phyloP scores from a whole-genome alignment of 2,797 vertebrate species.

The Sebastes minor region DNA sequence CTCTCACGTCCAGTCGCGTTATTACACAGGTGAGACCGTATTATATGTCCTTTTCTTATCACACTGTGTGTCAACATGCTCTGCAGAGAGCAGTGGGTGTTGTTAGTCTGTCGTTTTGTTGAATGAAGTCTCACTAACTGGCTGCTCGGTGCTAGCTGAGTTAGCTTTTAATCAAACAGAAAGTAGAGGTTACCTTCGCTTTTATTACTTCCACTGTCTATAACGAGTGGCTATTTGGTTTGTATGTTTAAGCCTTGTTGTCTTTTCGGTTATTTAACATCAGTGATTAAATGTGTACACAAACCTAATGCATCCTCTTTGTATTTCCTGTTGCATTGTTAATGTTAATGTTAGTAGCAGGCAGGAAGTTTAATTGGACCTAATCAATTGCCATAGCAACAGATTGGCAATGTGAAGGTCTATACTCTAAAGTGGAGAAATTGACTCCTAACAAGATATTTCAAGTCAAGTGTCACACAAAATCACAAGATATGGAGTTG shows the following conservation, averaged over 20 bases:
- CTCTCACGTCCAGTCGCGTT: background rate
- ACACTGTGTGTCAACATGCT: accelerated
- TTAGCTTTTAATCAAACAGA: slow-evolving; percentile 23
- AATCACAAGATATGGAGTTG: background rate
- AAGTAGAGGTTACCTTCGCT: background rate
- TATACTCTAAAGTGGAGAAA: background rate
- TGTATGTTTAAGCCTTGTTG: background rate
- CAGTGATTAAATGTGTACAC: background rate
- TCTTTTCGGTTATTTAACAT: background rate
- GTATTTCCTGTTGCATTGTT: too few relatives aligned
- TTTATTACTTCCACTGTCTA: background rate
- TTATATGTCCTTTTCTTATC: too few relatives aligned
- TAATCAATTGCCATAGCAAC: too few relatives aligned
- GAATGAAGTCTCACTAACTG: background rate
- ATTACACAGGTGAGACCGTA: slow-evolving; percentile 28
- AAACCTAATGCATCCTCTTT: too few relatives aligned
- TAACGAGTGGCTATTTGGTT: background rate
- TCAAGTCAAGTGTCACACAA: background rate
- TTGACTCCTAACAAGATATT: background rate
- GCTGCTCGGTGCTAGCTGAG: slow-evolving; percentile 35
- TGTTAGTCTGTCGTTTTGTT: background rate
- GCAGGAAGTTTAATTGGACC: too few relatives aligned
- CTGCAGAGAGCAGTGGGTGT: background rate
- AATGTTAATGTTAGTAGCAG: too few relatives aligned
- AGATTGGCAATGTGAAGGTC: too few relatives aligned